Evolutionary conservation across 1,140 invertebrate species (phyloP), one percentile per base, ranked within the genome.

Genomic region (Scaptomyza montana): DNA sequence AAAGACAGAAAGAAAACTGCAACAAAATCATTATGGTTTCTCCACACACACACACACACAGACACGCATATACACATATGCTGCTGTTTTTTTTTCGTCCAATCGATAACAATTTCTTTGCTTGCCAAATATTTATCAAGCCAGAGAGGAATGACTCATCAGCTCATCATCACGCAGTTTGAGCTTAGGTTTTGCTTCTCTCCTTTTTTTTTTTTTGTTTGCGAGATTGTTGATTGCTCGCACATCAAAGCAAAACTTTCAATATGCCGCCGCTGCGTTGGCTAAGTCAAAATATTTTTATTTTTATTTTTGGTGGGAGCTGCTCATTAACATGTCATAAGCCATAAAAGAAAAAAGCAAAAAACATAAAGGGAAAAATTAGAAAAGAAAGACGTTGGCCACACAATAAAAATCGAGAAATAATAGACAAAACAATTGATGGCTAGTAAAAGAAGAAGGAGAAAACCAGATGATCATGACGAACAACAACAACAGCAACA

Each of bases 261-360:
- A 54, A 61, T 54, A 25, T 73, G 70, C 70, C 70, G 70, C 70
- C 57, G 30, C 30, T 55, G 16, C 36, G 16, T 1, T 59, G 56
- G 41, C 50, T 25, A 55, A 53, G 54, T 45, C 68, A 50, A 53
- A 59, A 67, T 45, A 61, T 28, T 47, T 56, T 62, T 25, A 47
- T 62, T 51, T 39, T n/a, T 57, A 36, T 41, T 55, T 30, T 5
- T 43, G 55, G 75, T 61, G 61, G 50, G 72, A 63, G 70, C 66
- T 78, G 84, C 84, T 87, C 84, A 87, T 87, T 87, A 87, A 87
- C 84, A 87, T 87, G 84, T 87, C 84, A 89, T 87, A 87, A 87
- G 89, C 84, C 84, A 84, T 79, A 89, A 81, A 76, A 51, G 53
- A 68, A 55, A 28, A 13, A 60, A 47, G 25, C 50, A 39, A 33